A percentile compares a stretch with the other conserved stretches of the same genome.
Conservation (phyloP, 2,113 vertebrate species). For the Trichechus manatus region DNA sequence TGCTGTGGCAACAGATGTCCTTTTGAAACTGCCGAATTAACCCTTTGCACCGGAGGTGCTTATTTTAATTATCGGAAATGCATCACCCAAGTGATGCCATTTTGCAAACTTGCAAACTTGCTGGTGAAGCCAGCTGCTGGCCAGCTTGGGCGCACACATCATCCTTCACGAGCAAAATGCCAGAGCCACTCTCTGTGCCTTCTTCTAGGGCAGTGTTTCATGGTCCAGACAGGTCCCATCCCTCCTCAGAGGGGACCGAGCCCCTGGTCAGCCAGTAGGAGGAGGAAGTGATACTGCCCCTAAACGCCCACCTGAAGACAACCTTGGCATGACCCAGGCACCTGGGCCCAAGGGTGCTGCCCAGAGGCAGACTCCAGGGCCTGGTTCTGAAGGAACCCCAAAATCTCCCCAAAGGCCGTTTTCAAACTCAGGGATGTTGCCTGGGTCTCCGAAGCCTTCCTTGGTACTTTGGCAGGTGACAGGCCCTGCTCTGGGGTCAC, state of each 20-base stretch:
- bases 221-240: background rate
- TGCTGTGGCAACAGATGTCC: slow-evolving; percentile 11
- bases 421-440: background rate
- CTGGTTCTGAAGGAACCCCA: background rate
- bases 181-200: background rate
- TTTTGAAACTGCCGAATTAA: slow-evolving; percentile 52
- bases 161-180: background rate
- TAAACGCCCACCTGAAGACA: background rate
- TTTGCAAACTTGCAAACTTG: background rate
- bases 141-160: background rate
- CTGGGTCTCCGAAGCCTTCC: background rate
- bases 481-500: background rate
- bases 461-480: background rate
- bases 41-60: background rate
- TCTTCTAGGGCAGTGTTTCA: background rate
- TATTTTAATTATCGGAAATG: background rate
- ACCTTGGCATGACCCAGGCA: background rate
- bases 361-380: background rate
- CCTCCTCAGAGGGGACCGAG: background rate
- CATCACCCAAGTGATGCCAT: background rate
- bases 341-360: background rate
- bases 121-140: background rate
- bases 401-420: background rate
- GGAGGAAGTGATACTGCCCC: background rate
- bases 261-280: background rate